Conservation (phyloP, 2,888 invertebrate genomes). For the Crossocerus cetratus region DNA sequence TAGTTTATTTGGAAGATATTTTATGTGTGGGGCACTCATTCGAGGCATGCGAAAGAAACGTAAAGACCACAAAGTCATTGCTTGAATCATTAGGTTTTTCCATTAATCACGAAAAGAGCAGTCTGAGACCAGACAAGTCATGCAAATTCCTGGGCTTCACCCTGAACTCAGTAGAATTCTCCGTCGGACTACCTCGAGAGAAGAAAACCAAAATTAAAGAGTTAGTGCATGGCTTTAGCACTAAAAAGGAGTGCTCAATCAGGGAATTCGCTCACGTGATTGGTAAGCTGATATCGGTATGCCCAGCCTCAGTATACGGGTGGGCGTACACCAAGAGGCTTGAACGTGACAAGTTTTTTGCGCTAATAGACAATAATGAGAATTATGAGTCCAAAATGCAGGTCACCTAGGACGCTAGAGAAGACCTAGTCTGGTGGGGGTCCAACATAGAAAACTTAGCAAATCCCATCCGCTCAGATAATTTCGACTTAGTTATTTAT, state of each 20-base stretch:
- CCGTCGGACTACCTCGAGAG: no score
- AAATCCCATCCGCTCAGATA: background rate
- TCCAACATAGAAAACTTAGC: background rate
- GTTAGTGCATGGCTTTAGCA: no score
- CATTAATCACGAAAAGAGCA: constrained; percentile 20
- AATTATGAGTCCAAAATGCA: background rate
- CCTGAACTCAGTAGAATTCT: constrained; percentile 13
- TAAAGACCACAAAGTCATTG: background rate
- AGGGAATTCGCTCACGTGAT: no score
- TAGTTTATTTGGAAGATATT: background rate
- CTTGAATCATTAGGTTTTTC: constrained; percentile 14
- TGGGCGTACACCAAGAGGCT: background rate
- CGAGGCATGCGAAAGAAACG: background rate
- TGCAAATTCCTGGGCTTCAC: constrained; percentile 37
- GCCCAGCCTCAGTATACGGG: constrained; percentile 10
- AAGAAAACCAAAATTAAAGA: no score
- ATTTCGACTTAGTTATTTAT: background rate
- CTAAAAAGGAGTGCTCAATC: no score
- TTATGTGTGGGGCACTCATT: background rate
- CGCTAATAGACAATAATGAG: background rate
- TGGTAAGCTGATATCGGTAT: constrained; percentile 5
- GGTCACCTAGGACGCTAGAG: background rate
- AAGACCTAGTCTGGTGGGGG: constrained; percentile 4
- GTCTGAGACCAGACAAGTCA: constrained; percentile 21
- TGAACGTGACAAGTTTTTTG: background rate